Base-by-base conservation (phyloP, 2,888 invertebrate genomes). In the Lycophotia porphyrea region DNA sequence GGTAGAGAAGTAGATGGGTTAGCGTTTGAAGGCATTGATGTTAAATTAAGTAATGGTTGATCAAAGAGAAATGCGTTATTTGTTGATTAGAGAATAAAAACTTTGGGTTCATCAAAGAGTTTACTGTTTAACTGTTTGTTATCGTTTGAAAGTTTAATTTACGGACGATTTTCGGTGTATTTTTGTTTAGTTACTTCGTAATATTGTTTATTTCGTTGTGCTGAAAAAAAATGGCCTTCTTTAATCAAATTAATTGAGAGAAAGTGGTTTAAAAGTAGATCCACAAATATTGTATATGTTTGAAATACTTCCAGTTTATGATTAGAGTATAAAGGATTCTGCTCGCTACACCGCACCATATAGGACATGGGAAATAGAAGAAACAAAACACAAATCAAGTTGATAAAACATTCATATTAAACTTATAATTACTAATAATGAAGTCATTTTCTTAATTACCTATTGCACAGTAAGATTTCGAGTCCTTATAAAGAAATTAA, bases 61-160 rank as follows among this genome's bases (percentile, higher is more conserved):
- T 84, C 66, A 84, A 80, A 84, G 49, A 21, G 15, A 31, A 60
- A 36, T 27, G 2, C 9, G 64, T 18, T 31, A 39, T n/a, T 24
- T 44, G 66, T 74, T 80, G 34, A 58, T 58, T 44, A 24, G 8
- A 15, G 42, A n/a, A 64, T 60, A 68, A 66, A 72, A 61, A 34
- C 67, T 60, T 76, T 81, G 15, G 8, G 11, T 52, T 52, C 58
- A 68, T 64, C 78, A 78, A 82, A 82, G 61, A 64, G 36, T 15
- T 71, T 24, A 47, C 9, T 61, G 60, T 52, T 61, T 61, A 52
- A 47, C 11, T 61, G 60, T 61, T 66, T 67, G 61, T 61, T 61
- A 52, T 66, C 44, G 15, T 66, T 52, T 18, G 5, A 1, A 61
- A 75, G 39, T 67, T 67, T 13, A n/a, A 64, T 34, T 15, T 42